Base-by-base conservation (phyloP, 2,113 vertebrate genomes). In the Aphyosemion australe region DNA sequence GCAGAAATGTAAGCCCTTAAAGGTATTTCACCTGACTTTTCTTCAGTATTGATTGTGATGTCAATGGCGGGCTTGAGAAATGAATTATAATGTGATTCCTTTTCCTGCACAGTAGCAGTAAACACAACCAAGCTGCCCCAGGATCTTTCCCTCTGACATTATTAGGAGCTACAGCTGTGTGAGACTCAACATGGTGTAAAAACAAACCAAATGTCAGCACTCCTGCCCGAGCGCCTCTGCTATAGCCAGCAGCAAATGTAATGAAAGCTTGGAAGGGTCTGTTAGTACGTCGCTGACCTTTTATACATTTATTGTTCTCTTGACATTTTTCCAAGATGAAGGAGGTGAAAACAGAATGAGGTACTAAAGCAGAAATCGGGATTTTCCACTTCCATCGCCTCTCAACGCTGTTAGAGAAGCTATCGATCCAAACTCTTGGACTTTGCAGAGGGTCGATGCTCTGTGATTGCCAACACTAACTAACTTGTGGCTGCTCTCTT, bases 131-230 rank as follows among this genome's bases (percentile, higher is more conserved):
- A 55, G 66, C 70, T 65, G 80, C 79, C 79, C 82, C 78, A 51
- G 84, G 89, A 90, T 89, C 87, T 87, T 84, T 87, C 69, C 66
- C 77, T 65, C 78, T 92, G 89, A 93, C 91, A 90, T 92, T 92
- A 93, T 90, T 91, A 90, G 91, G 88, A 85, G 84, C 83, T 87
- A 81, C 85, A 84, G 80, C 79, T 65, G 80, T 81, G 90, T 82
- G 87, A 83, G 79, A 88, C 83, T 81, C 83, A 84, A 89, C 90
- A 82, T 61, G 78, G 88, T 88, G 90, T 89, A 87, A 92, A 93
- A 93, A 92, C 92, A 92, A 93, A 93, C 89, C 87, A 91, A 92
- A 92, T 92, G 92, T 92, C 90, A 94, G 76, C 87, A 21, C 84
- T n/a, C 52, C 34, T 85, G 89, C 85, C 84, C 84, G 57, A 61